A percentile compares a stretch with the other conserved stretches of the same genome.
Evolutionary conservation across 2,888 invertebrate genomes (phyloP).

Genomic region (Darwinula stevensoni): DNA sequence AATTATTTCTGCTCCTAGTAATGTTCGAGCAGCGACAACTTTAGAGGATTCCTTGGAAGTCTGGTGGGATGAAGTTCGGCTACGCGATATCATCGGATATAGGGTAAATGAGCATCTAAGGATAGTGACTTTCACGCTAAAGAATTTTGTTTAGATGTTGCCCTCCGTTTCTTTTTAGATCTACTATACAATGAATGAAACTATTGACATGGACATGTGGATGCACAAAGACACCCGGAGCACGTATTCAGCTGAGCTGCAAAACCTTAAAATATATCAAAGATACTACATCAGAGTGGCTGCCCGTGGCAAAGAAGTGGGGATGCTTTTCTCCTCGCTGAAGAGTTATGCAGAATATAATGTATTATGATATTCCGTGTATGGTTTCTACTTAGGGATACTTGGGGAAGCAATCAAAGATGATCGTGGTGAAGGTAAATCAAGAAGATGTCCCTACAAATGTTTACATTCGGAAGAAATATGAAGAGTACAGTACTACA

Average conservation of each 20-base stretch:
- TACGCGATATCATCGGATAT: conserved; percentile 50
- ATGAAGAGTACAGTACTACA: no score
- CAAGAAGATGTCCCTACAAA: neutral
- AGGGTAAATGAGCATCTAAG: no score
- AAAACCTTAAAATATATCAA: conserved; percentile 63
- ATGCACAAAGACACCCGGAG: conserved; percentile 51
- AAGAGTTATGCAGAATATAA: no score
- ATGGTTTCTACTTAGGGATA: neutral
- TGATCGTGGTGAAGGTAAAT: conserved; percentile 1
- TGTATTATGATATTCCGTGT: neutral
- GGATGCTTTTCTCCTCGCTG: neutral
- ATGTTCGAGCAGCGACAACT: conserved; percentile 74
- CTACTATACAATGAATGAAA: conserved; percentile 73
- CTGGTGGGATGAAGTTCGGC: conserved; percentile 75
- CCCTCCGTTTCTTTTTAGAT: conserved; percentile 23
- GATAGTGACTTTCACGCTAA: no score
- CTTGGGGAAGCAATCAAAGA: neutral
- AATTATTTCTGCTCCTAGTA: conserved; percentile 73
- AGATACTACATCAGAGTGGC: conserved; percentile 74
- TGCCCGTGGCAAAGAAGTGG: conserved; percentile 34
- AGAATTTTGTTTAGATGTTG: no score
- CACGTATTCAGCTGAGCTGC: conserved; percentile 63
- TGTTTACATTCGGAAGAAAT: no score
- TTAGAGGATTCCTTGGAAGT: conserved; percentile 70
- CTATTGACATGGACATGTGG: conserved; percentile 76